Percentiles rank a stretch among this genome's conserved stretches.
phyloP scores from a whole-genome alignment of 1,140 invertebrate genomes.

The Epicauta chinensis region DNA sequence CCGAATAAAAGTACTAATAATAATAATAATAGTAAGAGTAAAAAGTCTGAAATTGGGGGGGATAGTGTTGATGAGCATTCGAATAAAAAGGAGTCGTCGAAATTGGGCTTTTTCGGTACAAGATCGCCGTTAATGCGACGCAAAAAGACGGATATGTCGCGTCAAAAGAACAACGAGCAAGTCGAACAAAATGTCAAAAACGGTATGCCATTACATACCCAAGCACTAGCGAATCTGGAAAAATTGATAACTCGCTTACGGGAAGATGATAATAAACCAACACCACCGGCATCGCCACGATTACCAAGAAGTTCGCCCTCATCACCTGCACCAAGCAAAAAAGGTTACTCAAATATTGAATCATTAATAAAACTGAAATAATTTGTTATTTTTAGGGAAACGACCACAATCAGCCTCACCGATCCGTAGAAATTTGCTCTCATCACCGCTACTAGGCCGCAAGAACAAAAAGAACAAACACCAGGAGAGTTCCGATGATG shows the following conservation, averaged over 20 bases:
- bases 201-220: slow-evolving; percentile 45
- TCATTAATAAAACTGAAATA: background rate
- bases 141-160: slow-evolving; percentile 35
- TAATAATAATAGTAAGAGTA: too few relatives aligned
- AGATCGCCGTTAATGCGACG: slow-evolving; percentile 39
- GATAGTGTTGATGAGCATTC: slow-evolving; percentile 8
- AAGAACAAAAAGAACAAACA: slow-evolving; percentile 61
- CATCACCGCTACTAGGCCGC: slow-evolving; percentile 70
- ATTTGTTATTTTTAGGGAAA: slow-evolving; percentile 43
- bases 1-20: background rate
- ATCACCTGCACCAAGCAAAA: slow-evolving; percentile 64
- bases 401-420: slow-evolving; percentile 72
- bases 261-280: slow-evolving; percentile 44
- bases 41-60: too few relatives aligned
- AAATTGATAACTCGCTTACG: slow-evolving; percentile 49
- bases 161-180: slow-evolving; percentile 22
- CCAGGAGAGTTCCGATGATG: slow-evolving; percentile 83
- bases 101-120: slow-evolving; percentile 40
- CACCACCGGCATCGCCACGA: slow-evolving; percentile 52
- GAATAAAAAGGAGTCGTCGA: slow-evolving; percentile 31
- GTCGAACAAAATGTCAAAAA: slow-evolving; percentile 19
- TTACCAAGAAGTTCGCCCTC: slow-evolving; percentile 64
- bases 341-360: slow-evolving; percentile 37
- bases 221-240: slow-evolving; percentile 50
- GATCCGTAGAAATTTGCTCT: slow-evolving; percentile 70